A percentile compares a stretch with the other conserved stretches of the same genome.
Evolutionary conservation across 2,888 invertebrate species (phyloP).

Genomic region (Lasioglossum marginatum): DNA sequence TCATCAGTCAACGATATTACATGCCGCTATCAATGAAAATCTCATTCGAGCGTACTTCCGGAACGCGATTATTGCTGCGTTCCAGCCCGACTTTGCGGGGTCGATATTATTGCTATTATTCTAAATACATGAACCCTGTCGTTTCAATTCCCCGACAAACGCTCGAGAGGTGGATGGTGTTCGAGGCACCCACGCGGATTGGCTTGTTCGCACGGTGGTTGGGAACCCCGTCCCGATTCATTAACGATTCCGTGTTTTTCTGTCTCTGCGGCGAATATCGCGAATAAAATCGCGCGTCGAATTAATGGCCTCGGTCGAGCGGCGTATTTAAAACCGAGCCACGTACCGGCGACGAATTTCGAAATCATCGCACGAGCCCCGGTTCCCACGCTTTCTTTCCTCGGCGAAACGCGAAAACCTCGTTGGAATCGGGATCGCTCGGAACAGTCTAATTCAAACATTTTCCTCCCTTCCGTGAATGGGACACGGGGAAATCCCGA

Average conservation of each 20-base stretch:
- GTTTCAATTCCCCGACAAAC: neutral
- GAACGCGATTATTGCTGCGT: neutral
- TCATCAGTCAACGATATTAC: neutral
- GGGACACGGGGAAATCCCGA: neutral
- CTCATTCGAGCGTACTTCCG: neutral
- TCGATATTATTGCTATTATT: neutral
- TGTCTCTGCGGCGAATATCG: neutral
- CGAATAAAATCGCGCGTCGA: constrained; percentile 2
- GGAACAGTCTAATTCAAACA: neutral
- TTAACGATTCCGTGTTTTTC: constrained; percentile 7
- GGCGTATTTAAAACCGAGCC: neutral
- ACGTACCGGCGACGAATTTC: constrained; percentile 6
- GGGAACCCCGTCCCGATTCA: neutral
- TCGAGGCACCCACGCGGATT: neutral
- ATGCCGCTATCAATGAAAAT: neutral
- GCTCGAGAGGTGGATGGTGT: neutral
- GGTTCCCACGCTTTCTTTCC: neutral
- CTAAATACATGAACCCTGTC: neutral
- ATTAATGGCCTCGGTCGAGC: neutral
- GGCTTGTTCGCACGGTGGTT: constrained; percentile 3
- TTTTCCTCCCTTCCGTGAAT: neutral
- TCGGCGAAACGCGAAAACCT: neutral
- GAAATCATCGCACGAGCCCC: neutral
- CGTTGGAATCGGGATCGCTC: neutral
- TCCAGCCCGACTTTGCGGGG: neutral